phyloP scores from a whole-genome alignment of 2,113 vertebrate genomes.

The Callipepla squamata region DNA sequence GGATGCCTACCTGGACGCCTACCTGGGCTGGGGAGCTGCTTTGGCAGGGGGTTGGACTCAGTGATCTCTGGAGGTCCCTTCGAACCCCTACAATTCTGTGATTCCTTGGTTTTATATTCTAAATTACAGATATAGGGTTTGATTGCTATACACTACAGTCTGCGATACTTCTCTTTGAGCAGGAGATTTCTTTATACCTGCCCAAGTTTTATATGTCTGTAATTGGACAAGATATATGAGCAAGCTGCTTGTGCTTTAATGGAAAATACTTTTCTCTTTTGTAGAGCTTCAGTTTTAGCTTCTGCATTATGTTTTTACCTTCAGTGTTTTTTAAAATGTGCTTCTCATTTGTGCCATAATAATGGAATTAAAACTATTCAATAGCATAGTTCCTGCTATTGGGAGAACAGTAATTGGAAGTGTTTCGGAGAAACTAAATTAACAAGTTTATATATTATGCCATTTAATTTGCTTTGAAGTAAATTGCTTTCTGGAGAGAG shows the following conservation, averaged over 20 bases:
- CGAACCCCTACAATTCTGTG: too few species aligned
- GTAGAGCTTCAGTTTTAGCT: background rate
- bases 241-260: background rate
- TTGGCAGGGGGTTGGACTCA: too few species aligned
- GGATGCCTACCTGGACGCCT: too few species aligned
- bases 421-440: background rate
- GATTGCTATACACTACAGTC: background rate
- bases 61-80: too few species aligned
- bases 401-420: background rate
- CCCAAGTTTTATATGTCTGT: background rate
- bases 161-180: background rate
- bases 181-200: background rate
- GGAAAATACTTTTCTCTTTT: background rate
- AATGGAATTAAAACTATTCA: background rate
- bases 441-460: background rate
- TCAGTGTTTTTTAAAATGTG: background rate
- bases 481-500: background rate
- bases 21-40: too few species aligned
- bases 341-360: background rate
- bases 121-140: background rate
- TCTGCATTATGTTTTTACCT: background rate
- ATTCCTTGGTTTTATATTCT: background rate
- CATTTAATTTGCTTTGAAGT: background rate
- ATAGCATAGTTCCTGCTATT: background rate
- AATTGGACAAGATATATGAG: background rate